Percentiles rank a stretch among this genome's conserved stretches.
Evolutionary conservation across 2,797 vertebrate genomes (phyloP).

Genomic region (Darevskia nairensis): DNA sequence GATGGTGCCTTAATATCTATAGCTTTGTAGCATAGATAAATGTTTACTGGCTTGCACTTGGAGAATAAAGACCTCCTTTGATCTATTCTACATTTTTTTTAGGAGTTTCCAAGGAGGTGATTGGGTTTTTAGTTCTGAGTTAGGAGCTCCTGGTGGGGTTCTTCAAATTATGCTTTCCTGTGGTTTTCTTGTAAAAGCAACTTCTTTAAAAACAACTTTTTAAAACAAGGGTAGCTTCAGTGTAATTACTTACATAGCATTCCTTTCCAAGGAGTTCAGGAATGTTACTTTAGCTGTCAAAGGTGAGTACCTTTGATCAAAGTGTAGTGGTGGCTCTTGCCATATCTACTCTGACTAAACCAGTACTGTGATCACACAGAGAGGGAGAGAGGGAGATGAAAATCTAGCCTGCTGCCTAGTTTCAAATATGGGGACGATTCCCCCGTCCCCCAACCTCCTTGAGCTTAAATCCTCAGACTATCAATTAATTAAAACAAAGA

Average conservation of each 20-base stretch:
- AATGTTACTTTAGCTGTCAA: conserved; percentile 1
- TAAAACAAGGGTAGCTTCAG: background rate
- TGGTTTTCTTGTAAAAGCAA: conserved; percentile 34
- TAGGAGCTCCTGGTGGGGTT: background rate
- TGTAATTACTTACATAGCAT: background rate
- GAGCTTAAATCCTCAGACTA: too few relatives aligned
- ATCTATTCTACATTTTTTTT: conserved; percentile 12
- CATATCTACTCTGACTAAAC: background rate
- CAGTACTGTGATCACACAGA: background rate
- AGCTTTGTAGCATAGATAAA: background rate
- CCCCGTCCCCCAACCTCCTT: background rate
- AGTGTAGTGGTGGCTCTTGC: background rate
- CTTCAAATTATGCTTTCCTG: conserved; percentile 26
- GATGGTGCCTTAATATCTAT: background rate
- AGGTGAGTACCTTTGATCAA: background rate
- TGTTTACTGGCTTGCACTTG: background rate
- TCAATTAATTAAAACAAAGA: too few relatives aligned
- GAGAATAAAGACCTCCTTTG: conserved; percentile 21
- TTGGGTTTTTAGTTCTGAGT: conserved; percentile 11
- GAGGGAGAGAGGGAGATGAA: background rate
- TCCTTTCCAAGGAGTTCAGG: background rate
- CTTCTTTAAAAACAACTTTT: conserved; percentile 1
- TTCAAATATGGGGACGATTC: background rate
- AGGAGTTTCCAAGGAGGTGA: conserved; percentile 3
- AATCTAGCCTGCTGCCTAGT: background rate